Base-by-base conservation (phyloP, 2,888 invertebrate species). In the Drosophila austrosaltans region DNA sequence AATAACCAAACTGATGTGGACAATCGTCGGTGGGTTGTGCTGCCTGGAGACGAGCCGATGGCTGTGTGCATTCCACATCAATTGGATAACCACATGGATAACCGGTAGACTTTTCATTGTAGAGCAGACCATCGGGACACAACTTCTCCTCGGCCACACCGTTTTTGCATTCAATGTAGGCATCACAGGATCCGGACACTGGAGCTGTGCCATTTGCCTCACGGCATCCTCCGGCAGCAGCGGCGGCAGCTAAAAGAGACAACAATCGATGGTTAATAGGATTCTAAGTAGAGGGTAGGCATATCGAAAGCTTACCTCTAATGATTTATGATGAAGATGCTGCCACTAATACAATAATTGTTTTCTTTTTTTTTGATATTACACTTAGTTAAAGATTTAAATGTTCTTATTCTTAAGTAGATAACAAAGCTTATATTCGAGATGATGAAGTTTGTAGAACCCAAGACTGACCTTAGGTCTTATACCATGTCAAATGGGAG, bases 51-150 rank as follows among this genome's bases (percentile, higher is more conserved):
- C 94, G 93, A 4, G 95, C 93, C 76, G 97, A 94, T 63, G 96
- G 93, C 80, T 95, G 95, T 2, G 94, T 7, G 89, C 97, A 97
- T 74, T 95, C 93, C 5, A 97, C 95, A 79, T 97, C 97, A 72
- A 95, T 95, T 60, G 97, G 97, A 92, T 97, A 97, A 83, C 96
- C 95, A 89, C 97, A 97, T 2, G 96, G 96, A 89, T 95, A 96
- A 20, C 94, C 94, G 69, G 94, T 94, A 25, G 94, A 94, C 58
- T 95, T 94, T 4, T 96, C 94, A 89, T 97, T 96, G 93, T 95
- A 97, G 0, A 96, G 93, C 22, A 97, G 93, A 44, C 97, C 97
- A 87, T 97, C 97, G 0, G 97, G 96, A 77, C 97, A 97, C 3
- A 95, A 91, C 85, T 96, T 96, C 90, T 96, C 95, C 89, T 95